Evolutionary conservation across 2,888 invertebrate species (phyloP).

Genomic region (Tipula confusa): DNA sequence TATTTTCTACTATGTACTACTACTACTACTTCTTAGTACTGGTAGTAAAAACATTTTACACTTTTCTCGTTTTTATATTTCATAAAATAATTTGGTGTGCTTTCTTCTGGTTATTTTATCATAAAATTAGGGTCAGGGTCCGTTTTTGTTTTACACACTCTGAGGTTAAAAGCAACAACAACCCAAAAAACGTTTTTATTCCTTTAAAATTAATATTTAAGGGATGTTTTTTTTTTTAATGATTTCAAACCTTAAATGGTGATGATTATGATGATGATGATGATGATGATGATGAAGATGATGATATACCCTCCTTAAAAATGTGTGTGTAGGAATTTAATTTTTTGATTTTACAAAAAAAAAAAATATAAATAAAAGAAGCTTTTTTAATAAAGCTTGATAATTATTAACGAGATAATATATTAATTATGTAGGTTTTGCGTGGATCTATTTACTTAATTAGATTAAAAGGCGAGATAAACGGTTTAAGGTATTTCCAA

Average conservation of each 20-base stretch:
- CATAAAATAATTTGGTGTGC: too few species aligned
- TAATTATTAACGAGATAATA: neutral
- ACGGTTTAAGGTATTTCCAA: too few species aligned
- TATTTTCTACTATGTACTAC: neutral
- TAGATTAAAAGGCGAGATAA: too few species aligned
- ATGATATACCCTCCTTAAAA: neutral
- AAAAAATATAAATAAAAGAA: too few species aligned
- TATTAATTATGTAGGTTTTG: neutral
- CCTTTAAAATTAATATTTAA: constrained; percentile 12
- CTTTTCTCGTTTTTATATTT: neutral
- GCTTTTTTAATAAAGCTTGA: neutral
- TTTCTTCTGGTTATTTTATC: neutral
- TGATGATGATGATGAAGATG: neutral
- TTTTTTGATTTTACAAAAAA: neutral
- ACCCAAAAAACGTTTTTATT: neutral
- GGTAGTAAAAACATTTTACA: neutral
- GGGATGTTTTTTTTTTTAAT: neutral
- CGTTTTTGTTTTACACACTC: neutral
- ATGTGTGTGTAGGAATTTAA: neutral
- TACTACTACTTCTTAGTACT: neutral
- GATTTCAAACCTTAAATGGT: neutral
- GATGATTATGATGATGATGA: neutral
- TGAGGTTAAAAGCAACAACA: neutral
- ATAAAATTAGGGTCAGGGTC: constrained; percentile 5
- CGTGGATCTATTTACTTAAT: too few species aligned